phyloP scores from a whole-genome alignment of 1,140 invertebrate species.

The honey bee (Apis mellifera) region Amel_HAv3.1 CM009941.2:14533501-14534000 shows the following conservation, averaged over 20 bases:
- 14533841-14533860: background rate
- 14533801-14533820: background rate
- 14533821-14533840: background rate
- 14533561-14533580: background rate
- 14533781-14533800: no score
- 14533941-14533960: slow-evolving; percentile 37
- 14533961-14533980: slow-evolving; percentile 50
- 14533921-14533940: slow-evolving; percentile 60
- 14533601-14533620: background rate
- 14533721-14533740: background rate
- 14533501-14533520: background rate
- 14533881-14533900: slow-evolving; percentile 11
- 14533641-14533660: no score
- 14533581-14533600: background rate
- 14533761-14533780: no score
- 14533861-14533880: slow-evolving; percentile 18
- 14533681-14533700: background rate
- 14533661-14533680: no score
- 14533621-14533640: background rate
- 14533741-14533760: background rate
- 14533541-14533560: background rate
- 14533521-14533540: background rate
- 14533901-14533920: slow-evolving; percentile 40
- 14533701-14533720: background rate
- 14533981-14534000: slow-evolving; percentile 48